Percentiles rank a stretch among this genome's conserved stretches.
Conservation (phyloP, 1,140 invertebrate species). For the Brachionus sp. region DNA sequence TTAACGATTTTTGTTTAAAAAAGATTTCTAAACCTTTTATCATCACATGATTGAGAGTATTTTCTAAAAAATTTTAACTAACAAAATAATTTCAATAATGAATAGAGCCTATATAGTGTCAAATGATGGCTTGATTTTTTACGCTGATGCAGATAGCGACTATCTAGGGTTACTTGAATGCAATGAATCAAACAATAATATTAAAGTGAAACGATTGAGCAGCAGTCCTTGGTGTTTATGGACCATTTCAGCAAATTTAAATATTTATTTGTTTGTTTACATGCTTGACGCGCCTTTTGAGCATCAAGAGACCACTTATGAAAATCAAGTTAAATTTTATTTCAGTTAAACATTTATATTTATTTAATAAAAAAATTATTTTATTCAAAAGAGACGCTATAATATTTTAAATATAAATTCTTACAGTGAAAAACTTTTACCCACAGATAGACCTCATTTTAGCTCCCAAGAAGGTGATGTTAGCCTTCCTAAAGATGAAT, state of each 20-base stretch:
- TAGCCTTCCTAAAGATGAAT: not conserved
- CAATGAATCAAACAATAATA: not conserved
- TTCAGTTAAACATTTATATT: not conserved
- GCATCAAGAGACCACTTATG: conserved; percentile 16
- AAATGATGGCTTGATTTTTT: conserved; percentile 24
- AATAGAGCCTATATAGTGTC: not conserved
- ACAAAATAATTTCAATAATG: not conserved
- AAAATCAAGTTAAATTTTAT: conserved; percentile 10
- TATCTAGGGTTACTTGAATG: not conserved
- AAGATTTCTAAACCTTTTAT: not conserved
- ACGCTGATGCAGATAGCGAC: conserved; percentile 12
- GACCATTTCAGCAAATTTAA: conserved; percentile 11
- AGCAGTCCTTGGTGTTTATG: conserved; percentile 26
- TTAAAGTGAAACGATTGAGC: conserved; percentile 27
- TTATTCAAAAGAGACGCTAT: not conserved
- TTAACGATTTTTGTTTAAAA: not conserved
- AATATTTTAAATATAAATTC: not conserved
- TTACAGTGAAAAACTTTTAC: not conserved
- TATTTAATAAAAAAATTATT: not conserved
- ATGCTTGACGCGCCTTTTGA: conserved; percentile 19
- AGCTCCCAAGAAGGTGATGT: conserved; percentile 22
- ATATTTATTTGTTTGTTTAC: conserved; percentile 22
- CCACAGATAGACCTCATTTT: not conserved
- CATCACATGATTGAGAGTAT: not conserved
- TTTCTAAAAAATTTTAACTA: not conserved